Base-by-base conservation (phyloP, 2,888 invertebrate genomes). In the Mythimna loreyi region DNA sequence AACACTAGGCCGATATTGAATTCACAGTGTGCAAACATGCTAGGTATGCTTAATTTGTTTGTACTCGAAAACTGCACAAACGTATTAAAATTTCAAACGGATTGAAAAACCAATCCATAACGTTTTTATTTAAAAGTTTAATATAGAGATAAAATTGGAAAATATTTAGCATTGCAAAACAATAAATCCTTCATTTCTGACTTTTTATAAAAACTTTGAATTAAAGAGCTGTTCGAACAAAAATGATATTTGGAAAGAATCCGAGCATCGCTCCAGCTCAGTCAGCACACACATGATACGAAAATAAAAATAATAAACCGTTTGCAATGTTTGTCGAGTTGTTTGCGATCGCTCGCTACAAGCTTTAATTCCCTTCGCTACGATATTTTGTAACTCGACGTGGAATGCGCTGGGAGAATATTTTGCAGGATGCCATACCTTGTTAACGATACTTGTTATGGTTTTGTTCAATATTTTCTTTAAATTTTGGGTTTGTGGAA, bases 261-360 rank as follows among this genome's bases (percentile, higher is more conserved):
- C 45, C 23, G 19, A 21, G n/a, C 57, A 40, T 21, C 19, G 30
- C 49, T 65, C 58, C 40, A 11, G 7, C 7, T n/a, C 36, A 33
- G 19, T 60, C 56, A 45, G 7, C 7, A 23, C 36, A 33, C n/a
- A 67, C 56, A 45, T 23, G 19, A 49, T 23, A 63, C 40, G n/a
- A 47, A 47, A 45, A 57, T 45, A 28, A 13, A 57, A 60, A 56
- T 52, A 57, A 53, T 58, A 55, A 50, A 65, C 58, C 57, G 57
- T 13, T 47, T 58, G 57, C 65, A 30, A 53, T 77, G 36, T 66
- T 58, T 61, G 49, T 57, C 36, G 19, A 21, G 57, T 21, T 56
- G 45, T 75, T 64, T 43, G 21, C n/a, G 25, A 40, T 21, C 53
- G 52, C 58, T 58, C 25, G 55, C 25, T 40, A 55, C 43, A 55